These are phyloP conservation scores for Rutpela maculata DNA, from an alignment of 2,888 invertebrate species.

Conservation along the genomic window DNA sequence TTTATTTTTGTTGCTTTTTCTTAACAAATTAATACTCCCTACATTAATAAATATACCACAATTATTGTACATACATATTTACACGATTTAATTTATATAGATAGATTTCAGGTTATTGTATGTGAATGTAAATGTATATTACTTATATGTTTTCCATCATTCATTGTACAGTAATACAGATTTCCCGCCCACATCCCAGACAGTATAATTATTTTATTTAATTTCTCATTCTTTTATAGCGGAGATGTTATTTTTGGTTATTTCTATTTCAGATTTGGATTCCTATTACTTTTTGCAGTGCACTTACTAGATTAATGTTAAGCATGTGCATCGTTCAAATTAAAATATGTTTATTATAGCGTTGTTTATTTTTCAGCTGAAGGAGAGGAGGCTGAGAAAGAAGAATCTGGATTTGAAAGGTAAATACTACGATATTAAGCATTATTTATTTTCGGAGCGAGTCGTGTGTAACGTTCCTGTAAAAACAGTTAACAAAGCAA, in stretches of 20 bases:
- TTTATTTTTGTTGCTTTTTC: background rate
- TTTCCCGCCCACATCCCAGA: slow-evolving; percentile 18
- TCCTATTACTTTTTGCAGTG: slow-evolving; percentile 50
- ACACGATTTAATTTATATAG: slow-evolving; percentile 6
- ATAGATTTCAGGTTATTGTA: slow-evolving; percentile 25
- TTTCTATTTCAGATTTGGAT: slow-evolving; percentile 56
- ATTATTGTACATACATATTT: slow-evolving; percentile 23
- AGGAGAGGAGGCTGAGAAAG: slow-evolving; percentile 63
- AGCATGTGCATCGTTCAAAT: slow-evolving; percentile 52
- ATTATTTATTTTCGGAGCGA: no score
- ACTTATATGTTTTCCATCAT: slow-evolving; percentile 37
- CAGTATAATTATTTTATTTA: slow-evolving; percentile 28
- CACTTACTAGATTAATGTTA: slow-evolving; percentile 49
- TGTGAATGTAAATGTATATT: slow-evolving; percentile 36
- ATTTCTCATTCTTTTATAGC: slow-evolving; percentile 30
- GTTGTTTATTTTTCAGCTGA: slow-evolving; percentile 65
- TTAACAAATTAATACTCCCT: background rate
- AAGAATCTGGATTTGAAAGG: slow-evolving; percentile 54
- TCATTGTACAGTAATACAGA: slow-evolving; percentile 22
- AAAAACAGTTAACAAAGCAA: no score
- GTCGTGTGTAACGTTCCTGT: no score
- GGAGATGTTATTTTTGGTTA: slow-evolving; percentile 42
- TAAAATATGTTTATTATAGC: slow-evolving; percentile 47
- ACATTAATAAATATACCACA: slow-evolving; percentile 23
- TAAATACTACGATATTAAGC: slow-evolving; percentile 27